Conservation (phyloP, 2,113 vertebrate genomes). For the Murina feae region DNA sequence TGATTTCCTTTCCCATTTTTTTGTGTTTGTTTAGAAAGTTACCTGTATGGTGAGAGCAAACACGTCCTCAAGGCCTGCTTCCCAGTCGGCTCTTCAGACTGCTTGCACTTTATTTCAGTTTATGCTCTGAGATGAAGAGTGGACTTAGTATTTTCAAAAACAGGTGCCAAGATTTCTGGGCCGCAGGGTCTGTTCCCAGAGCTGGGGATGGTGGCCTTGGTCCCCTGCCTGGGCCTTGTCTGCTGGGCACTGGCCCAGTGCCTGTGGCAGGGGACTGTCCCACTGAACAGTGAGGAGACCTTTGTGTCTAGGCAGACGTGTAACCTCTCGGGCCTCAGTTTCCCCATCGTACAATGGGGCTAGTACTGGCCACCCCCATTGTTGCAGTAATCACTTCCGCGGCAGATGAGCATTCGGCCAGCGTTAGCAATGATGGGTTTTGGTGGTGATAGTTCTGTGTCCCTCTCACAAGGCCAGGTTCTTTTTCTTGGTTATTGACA, state of each 20-base stretch:
- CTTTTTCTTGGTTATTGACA: background rate
- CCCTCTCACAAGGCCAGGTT: background rate
- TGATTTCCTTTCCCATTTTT: background rate
- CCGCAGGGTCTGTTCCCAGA: background rate
- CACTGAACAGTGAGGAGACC: background rate
- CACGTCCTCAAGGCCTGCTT: background rate
- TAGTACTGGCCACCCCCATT: background rate
- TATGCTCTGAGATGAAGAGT: background rate
- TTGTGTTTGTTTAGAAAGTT: background rate
- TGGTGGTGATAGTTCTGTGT: background rate
- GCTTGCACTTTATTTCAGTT: background rate
- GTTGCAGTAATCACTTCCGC: background rate
- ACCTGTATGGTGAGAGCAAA: background rate
- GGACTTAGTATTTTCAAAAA: background rate
- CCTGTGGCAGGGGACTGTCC: background rate
- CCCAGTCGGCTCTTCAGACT: background rate
- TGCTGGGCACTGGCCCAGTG: background rate
- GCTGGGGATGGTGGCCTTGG: background rate
- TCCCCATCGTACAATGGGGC: background rate
- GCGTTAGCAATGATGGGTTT: too few relatives aligned
- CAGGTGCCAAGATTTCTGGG: background rate
- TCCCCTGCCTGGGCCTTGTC: background rate
- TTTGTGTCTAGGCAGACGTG: background rate
- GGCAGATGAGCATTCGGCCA: background rate
- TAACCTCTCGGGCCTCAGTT: background rate